Percentiles rank a stretch among this genome's conserved stretches.
Evolutionary conservation across 2,797 vertebrate genomes (phyloP).

Genomic region (Synaphobranchus kaupii): DNA sequence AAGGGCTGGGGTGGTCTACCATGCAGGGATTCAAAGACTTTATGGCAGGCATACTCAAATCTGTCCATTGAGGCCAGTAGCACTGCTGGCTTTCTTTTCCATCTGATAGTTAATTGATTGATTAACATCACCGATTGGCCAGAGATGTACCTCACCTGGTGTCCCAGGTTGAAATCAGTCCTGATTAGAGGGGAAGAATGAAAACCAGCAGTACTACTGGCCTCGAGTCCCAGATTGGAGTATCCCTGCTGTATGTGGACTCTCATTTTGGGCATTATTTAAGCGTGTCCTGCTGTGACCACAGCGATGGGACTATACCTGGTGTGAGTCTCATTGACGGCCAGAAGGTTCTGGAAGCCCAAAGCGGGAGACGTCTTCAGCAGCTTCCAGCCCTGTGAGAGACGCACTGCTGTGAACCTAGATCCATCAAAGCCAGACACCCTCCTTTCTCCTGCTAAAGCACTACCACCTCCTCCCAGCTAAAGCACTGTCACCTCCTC

Average conservation of each 20-base stretch:
- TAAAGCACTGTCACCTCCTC: neutral
- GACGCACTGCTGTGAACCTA: neutral
- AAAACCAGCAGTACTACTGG: too few relatives aligned
- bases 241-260: neutral
- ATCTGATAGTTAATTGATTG: neutral
- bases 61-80: too few relatives aligned
- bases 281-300: neutral
- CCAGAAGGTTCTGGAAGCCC: constrained; percentile 76
- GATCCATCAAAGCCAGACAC: neutral
- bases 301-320: constrained; percentile 67
- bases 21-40: too few relatives aligned
- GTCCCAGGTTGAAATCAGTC: neutral
- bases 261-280: neutral
- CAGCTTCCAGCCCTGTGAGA: constrained; percentile 57
- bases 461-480: neutral
- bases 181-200: neutral
- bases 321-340: constrained; percentile 80
- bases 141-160: too few relatives aligned
- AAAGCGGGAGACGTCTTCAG: constrained; percentile 63
- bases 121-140: neutral
- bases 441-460: too few relatives aligned
- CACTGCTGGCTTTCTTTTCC: neutral
- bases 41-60: too few relatives aligned
- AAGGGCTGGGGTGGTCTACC: neutral
- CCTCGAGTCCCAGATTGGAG: neutral